Conservation (phyloP, 2,113 vertebrate species). For the Hemibagrus wyckioides region DNA sequence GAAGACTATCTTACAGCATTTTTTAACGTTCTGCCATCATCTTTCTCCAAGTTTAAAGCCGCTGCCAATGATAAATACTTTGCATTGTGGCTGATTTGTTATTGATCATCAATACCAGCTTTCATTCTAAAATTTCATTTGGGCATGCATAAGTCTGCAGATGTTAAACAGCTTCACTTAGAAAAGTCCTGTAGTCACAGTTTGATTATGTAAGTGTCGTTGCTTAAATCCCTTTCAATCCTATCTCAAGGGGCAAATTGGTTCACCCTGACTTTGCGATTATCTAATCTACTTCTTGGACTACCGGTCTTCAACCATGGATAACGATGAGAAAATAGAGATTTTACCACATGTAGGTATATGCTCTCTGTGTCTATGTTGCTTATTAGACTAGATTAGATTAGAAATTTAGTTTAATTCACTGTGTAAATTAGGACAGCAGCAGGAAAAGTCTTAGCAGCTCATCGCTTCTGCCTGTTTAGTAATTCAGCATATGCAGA, state of each 20-base stretch:
- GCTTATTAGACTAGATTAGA: not conserved
- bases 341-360: conserved; percentile 48
- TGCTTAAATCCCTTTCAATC: conserved; percentile 48
- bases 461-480: not conserved
- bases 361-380: not conserved
- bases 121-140: conserved; percentile 29
- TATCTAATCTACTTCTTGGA: conserved; percentile 42
- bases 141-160: not conserved
- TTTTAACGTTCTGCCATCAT: not conserved
- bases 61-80: not conserved
- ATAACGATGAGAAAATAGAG: conserved; percentile 38
- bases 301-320: conserved; percentile 44
- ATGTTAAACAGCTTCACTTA: not conserved
- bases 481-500: not conserved
- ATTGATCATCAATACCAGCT: conserved; percentile 22
- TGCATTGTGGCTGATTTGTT: conserved; percentile 16
- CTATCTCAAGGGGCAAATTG: conserved; percentile 37
- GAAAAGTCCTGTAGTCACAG: conserved; percentile 19
- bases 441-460: not conserved
- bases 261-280: conserved; percentile 43
- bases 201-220: conserved; percentile 46
- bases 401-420: not conserved
- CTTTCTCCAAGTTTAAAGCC: not conserved
- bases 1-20: conserved; percentile 10
- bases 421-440: not conserved